Conservation (phyloP, 2,888 invertebrate genomes). For the Nomada ruficornis region DNA sequence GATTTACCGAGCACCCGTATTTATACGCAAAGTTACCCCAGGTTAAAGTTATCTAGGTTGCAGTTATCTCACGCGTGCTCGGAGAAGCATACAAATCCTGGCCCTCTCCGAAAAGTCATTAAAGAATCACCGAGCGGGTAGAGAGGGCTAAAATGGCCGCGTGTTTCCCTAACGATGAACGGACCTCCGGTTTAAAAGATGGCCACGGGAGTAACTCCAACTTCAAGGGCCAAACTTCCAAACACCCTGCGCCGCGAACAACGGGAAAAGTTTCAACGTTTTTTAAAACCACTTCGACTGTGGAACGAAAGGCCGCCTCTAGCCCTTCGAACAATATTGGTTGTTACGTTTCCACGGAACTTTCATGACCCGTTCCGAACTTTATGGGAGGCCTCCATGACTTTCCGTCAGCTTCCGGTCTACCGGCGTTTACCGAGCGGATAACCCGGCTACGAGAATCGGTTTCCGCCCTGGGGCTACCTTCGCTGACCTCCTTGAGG, state of each 20-base stretch:
- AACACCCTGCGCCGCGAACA: conserved; percentile 12
- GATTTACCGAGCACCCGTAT: conserved; percentile 6
- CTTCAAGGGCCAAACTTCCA: conserved; percentile 35
- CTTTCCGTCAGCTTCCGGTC: conserved; percentile 19
- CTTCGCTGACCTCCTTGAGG: neutral
- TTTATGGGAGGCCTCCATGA: neutral
- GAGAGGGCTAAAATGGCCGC: conserved; percentile 7
- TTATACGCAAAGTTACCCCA: neutral
- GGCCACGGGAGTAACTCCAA: conserved; percentile 10
- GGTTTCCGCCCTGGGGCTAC: neutral
- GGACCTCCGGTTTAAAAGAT: conserved; percentile 34
- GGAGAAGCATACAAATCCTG: neutral
- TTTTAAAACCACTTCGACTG: conserved; percentile 2
- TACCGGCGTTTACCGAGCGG: conserved; percentile 6
- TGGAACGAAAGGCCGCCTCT: neutral
- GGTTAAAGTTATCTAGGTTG: conserved; percentile 1
- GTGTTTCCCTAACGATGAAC: conserved; percentile 14
- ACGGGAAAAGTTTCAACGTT: conserved; percentile 23
- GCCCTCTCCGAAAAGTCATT: conserved; percentile 30
- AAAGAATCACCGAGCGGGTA: conserved; percentile 27
- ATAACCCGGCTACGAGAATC: conserved; percentile 8
- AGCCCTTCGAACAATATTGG: conserved; percentile 37
- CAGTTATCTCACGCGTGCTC: conserved; percentile 1
- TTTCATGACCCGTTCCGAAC: conserved; percentile 6
- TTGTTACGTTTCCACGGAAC: conserved; percentile 34